These are phyloP conservation scores for Salpingus planirostris DNA, from an alignment of 2,888 invertebrate species.

Conservation along the genomic window DNA sequence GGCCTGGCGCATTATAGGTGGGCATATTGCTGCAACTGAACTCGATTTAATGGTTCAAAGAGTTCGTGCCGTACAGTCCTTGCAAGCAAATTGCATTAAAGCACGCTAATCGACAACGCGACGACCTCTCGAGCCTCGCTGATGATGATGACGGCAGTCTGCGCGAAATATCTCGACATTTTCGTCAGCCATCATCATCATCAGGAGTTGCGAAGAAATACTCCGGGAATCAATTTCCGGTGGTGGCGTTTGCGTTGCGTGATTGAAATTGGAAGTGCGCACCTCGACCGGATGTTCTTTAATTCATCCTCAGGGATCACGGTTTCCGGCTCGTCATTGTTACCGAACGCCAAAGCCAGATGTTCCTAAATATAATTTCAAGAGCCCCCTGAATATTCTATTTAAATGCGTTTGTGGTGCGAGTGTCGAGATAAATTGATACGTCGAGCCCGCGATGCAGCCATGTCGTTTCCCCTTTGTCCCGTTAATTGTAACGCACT, in stretches of 20 bases:
- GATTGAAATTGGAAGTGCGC: too few species aligned
- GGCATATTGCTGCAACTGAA: conserved; percentile 19
- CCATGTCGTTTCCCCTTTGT: not conserved
- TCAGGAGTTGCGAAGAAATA: not conserved
- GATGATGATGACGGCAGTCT: too few species aligned
- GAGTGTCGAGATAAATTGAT: too few species aligned
- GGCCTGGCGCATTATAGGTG: conserved; percentile 5
- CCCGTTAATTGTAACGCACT: conserved; percentile 3
- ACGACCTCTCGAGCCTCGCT: too few species aligned
- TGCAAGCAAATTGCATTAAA: conserved; percentile 17
- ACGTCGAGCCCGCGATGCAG: not conserved
- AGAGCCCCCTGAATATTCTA: too few species aligned
- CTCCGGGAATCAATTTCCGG: conserved; percentile 4
- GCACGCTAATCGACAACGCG: conserved; percentile 1
- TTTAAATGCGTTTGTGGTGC: too few species aligned
- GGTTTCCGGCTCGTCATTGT: conserved; percentile 29
- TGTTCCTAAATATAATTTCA: conserved; percentile 17
- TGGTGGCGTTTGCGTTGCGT: too few species aligned
- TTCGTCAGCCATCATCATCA: too few species aligned
- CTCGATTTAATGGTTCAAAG: conserved; percentile 24
- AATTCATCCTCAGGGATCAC: conserved; percentile 19
- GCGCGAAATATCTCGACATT: too few species aligned
- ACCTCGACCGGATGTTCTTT: conserved; percentile 20
- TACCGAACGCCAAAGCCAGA: conserved; percentile 25
- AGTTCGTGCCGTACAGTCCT: conserved; percentile 19